Evolutionary conservation across 1,140 invertebrate species (phyloP).

Genomic region (Drosophila melanica): DNA sequence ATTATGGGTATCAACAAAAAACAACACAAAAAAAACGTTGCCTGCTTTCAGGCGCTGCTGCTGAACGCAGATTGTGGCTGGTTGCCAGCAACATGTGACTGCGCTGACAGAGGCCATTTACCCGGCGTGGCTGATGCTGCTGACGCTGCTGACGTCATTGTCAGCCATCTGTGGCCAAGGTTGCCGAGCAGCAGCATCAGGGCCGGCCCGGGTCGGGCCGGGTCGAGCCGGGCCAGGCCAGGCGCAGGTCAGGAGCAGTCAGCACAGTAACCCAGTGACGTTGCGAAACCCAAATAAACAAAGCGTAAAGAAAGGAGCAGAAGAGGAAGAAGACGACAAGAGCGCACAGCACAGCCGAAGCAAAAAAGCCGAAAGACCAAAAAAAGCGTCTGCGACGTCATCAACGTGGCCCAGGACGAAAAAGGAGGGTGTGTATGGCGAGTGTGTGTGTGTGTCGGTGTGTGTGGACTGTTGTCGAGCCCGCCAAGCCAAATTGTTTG

Average conservation of each 20-base stretch:
- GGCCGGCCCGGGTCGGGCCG: conserved; percentile 8
- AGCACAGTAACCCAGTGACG: conserved; percentile 65
- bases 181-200: conserved; percentile 6
- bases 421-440: background rate
- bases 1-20: background rate
- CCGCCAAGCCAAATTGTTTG: conserved; percentile 30
- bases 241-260: conserved; percentile 37
- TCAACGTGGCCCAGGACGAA: conserved; percentile 1
- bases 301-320: conserved; percentile 16
- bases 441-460: background rate
- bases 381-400: conserved; percentile 31
- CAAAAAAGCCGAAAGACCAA: background rate
- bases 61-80: conserved; percentile 20
- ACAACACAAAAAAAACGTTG: no score
- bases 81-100: conserved; percentile 73
- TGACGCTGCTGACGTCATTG: conserved; percentile 73
- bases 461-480: conserved; percentile 15
- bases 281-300: conserved; percentile 9
- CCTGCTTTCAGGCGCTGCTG: conserved; percentile 54
- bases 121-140: conserved; percentile 39
- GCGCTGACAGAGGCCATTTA: conserved; percentile 76
- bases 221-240: background rate
- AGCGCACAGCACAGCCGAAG: background rate
- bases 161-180: conserved; percentile 21
- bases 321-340: background rate